Evolutionary conservation across 2,113 vertebrate genomes (phyloP).

Genomic region (Notechis scutatus): DNA sequence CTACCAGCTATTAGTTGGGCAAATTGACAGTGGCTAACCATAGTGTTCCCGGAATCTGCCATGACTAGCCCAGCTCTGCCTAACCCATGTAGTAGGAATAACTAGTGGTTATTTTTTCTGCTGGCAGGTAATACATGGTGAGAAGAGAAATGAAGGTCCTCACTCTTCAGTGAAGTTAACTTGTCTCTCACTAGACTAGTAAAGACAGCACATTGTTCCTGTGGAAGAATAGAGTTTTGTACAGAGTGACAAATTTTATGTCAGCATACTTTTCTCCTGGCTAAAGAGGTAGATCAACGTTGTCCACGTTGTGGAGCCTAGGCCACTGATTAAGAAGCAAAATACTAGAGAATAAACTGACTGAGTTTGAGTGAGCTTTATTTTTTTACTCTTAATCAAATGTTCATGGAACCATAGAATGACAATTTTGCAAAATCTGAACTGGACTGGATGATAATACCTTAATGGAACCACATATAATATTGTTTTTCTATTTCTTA

Average conservation of each 20-base stretch:
- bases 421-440: neutral
- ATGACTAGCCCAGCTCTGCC: neutral
- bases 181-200: neutral
- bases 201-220: neutral
- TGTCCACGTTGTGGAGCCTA: neutral
- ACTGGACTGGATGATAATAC: neutral
- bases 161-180: neutral
- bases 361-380: neutral
- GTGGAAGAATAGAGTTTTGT: neutral
- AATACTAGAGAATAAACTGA: neutral
- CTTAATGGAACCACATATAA: neutral
- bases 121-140: neutral
- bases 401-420: neutral
- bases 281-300: neutral
- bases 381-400: neutral
- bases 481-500: neutral
- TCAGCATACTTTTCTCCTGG: neutral
- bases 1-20: neutral
- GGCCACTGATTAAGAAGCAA: neutral
- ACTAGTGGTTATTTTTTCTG: neutral
- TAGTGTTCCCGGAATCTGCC: neutral
- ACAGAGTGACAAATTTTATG: neutral
- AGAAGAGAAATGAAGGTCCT: neutral
- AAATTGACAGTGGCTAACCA: neutral
- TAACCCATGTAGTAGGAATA: neutral